A percentile compares a stretch with the other conserved stretches of the same genome.
Conservation (phyloP, 2,797 vertebrate species). For the Anguilla obscura region DNA sequence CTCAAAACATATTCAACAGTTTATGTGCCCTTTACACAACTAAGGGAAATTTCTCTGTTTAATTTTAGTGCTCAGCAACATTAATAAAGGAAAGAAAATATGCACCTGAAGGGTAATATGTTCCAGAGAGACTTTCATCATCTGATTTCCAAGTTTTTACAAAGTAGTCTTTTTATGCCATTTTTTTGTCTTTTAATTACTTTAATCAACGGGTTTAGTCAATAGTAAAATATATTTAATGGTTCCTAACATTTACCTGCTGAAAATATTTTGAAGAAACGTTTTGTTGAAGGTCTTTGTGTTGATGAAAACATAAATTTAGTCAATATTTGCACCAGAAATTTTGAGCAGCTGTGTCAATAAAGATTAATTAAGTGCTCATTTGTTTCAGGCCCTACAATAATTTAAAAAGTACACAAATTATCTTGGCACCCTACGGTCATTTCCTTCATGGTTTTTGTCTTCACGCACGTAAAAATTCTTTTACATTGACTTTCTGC, state of each 20-base stretch:
- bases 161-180: background rate
- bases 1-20: background rate
- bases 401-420: background rate
- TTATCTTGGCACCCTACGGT: background rate
- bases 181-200: background rate
- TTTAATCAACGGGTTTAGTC: background rate
- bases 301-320: background rate
- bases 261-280: background rate
- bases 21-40: background rate
- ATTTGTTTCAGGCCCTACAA: background rate
- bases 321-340: background rate
- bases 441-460: background rate
- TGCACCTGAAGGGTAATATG: background rate
- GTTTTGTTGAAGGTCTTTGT: background rate
- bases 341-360: background rate
- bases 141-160: background rate
- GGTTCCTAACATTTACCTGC: background rate
- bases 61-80: background rate
- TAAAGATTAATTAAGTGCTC: background rate
- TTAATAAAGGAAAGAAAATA: background rate
- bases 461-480: background rate
- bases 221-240: background rate
- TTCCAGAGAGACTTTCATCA: background rate
- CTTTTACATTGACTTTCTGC: background rate
- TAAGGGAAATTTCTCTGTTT: background rate